Evolutionary conservation across 2,888 invertebrate species (phyloP).

Genomic region (Dendrolimus pini): DNA sequence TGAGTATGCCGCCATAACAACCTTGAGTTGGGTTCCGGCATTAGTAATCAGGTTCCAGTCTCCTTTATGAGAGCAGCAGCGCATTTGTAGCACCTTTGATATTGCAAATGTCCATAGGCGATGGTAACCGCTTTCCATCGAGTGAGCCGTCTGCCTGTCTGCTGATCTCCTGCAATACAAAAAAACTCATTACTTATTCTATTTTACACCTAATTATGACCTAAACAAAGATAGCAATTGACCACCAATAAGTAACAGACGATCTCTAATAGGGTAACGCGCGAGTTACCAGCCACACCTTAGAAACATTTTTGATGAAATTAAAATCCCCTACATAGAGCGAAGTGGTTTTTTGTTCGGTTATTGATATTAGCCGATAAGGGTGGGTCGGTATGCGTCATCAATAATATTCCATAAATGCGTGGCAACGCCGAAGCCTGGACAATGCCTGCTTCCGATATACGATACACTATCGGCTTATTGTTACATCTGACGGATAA

Average conservation of each 20-base stretch:
- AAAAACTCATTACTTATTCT: no score
- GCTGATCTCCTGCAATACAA: no score
- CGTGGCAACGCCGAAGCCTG: conserved; percentile 24
- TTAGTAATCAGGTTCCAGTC: no score
- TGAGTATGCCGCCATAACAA: no score
- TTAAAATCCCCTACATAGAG: conserved; percentile 59
- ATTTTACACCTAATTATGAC: no score
- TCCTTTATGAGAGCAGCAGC: no score
- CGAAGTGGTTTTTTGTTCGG: conserved; percentile 61
- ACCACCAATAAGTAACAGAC: conserved; percentile 19
- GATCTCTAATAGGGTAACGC: conserved; percentile 25
- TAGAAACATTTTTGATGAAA: conserved; percentile 52
- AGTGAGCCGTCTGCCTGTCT: no score
- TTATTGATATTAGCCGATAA: conserved; percentile 67
- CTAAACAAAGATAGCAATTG: conserved; percentile 14
- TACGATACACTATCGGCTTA: conserved; percentile 29
- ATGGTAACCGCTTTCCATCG: no score
- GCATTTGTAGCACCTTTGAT: no score
- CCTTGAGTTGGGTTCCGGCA: no score
- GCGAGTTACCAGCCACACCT: conserved; percentile 36
- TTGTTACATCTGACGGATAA: conserved; percentile 24
- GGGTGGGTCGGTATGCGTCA: conserved; percentile 53
- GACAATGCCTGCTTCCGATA: conserved; percentile 13
- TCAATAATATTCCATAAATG: conserved; percentile 45
- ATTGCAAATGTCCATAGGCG: no score